phyloP scores from a whole-genome alignment of 2,113 vertebrate genomes.

The Gymnobelideus leadbeateri region DNA sequence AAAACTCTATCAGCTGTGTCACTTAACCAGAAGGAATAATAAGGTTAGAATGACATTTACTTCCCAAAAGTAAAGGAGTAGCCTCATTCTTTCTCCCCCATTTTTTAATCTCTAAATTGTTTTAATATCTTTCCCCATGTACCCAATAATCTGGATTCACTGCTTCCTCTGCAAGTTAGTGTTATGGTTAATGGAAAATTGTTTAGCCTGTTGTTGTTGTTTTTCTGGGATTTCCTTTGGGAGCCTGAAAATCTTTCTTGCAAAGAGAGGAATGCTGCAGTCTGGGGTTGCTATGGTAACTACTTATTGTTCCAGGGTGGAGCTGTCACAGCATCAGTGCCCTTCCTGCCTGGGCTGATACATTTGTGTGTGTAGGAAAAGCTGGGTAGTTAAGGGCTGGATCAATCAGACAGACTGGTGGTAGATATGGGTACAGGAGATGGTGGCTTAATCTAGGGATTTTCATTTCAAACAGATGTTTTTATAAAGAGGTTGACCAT shows the following conservation, averaged over 20 bases:
- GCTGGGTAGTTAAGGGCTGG: not conserved
- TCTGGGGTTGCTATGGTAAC: not conserved
- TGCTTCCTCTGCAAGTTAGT: not conserved
- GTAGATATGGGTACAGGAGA: not conserved
- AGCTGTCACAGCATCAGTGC: not conserved
- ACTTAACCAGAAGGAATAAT: not conserved
- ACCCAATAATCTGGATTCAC: not conserved
- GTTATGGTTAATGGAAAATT: not conserved
- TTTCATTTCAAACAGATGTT: not conserved
- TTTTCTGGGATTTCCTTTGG: not conserved
- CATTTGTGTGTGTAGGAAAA: not conserved
- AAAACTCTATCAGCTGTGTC: not conserved
- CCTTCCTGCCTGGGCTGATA: not conserved
- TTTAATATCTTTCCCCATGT: not conserved
- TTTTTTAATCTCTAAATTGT: not conserved
- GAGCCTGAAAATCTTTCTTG: conserved; percentile 2
- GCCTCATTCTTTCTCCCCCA: not conserved
- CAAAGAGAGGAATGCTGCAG: conserved; percentile 8
- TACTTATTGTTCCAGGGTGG: not conserved
- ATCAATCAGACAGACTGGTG: not conserved
- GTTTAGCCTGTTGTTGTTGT: not conserved
- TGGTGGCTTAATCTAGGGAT: not conserved
- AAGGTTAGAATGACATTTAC: not conserved
- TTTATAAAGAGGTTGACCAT: not conserved
- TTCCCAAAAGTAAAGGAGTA: not conserved